Evolutionary conservation across 2,888 invertebrate species (phyloP), one percentile per base, ranked within the genome.

Genomic region (Saturnia pavonia): DNA sequence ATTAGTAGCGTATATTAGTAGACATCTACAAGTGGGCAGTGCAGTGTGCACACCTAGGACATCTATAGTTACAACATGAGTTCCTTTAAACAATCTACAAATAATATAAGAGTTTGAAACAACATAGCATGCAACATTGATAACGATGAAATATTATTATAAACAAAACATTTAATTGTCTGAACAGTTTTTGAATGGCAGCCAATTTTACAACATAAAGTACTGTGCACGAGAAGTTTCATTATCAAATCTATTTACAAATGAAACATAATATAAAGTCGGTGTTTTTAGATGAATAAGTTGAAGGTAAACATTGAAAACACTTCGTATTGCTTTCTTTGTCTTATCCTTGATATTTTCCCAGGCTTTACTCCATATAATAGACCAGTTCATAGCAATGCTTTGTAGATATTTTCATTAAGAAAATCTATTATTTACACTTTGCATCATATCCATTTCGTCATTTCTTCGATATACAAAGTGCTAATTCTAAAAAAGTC

Each of bases 1-100:
- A 84, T 88, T 91, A 91, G 87, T 90, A 80, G 83, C 88, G 83
- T 83, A 76, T 81, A 86, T 91, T 90, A 89, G 89, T 90, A 77
- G 83, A 89, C 88, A 80, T 81, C 87, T 87, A 90, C 87, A 78
- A 75, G 88, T 90, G 85, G 85, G 80, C 74, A 78, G 90, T 90
- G 91, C 86, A 74, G 74, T 78, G 90, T 89, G 88, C 84, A 86
- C 80, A 80, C 75, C 77, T 80, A 76, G n/a, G 27, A 70, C 70
- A 75, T 77, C 74, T 77, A 78, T 76, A 65, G 34, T 19, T 65
- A 73, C 69, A 63, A 68, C 63, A 57, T 65, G 40, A 34, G 40
- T 65, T 65, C 40, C 19, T 68, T 70, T 54, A 67, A 68, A 72
- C 68, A 78, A 76, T 69, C 69, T 69, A 72, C 66, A 54, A 22